A percentile compares a stretch with the other conserved stretches of the same genome.
phyloP scores from a whole-genome alignment of 2,113 vertebrate genomes.

The Opisthocomus hoazin region DNA sequence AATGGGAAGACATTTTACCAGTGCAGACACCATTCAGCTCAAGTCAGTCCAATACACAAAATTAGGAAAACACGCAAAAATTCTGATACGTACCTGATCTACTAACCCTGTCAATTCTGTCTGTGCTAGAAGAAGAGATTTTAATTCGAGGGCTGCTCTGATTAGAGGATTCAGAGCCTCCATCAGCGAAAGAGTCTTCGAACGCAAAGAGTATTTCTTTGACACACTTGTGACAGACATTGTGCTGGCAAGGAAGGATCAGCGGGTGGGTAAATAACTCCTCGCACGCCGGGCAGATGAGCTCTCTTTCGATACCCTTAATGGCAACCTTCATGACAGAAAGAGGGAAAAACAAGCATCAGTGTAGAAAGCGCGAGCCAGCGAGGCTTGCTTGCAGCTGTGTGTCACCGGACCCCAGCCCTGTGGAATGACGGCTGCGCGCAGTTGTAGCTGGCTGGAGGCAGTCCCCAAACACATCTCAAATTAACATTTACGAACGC shows the following conservation, averaged over 20 bases:
- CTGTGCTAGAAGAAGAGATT: slow-evolving; percentile 85
- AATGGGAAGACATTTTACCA: not conserved
- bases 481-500: not conserved
- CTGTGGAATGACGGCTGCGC: not conserved
- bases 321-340: slow-evolving; percentile 79
- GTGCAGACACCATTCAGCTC: not conserved
- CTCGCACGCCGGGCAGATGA: slow-evolving; percentile 95
- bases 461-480: not conserved
- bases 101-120: slow-evolving; percentile 88
- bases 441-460: not conserved
- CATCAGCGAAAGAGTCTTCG: slow-evolving; percentile 87
- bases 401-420: not conserved
- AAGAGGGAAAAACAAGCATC: not conserved
- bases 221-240: slow-evolving; percentile 94
- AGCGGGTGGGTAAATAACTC: slow-evolving; percentile 94
- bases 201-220: slow-evolving; percentile 86
- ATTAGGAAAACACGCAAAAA: not conserved
- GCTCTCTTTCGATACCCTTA: slow-evolving; percentile 94
- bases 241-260: slow-evolving; percentile 97
- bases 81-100: slow-evolving; percentile 85
- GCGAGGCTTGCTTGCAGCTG: not conserved
- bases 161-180: slow-evolving; percentile 88
- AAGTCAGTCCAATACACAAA: not conserved
- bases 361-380: not conserved
- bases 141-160: slow-evolving; percentile 88